Evolutionary conservation across 1,140 invertebrate genomes (phyloP).

Genomic region (Harpegnathos saltator): DNA sequence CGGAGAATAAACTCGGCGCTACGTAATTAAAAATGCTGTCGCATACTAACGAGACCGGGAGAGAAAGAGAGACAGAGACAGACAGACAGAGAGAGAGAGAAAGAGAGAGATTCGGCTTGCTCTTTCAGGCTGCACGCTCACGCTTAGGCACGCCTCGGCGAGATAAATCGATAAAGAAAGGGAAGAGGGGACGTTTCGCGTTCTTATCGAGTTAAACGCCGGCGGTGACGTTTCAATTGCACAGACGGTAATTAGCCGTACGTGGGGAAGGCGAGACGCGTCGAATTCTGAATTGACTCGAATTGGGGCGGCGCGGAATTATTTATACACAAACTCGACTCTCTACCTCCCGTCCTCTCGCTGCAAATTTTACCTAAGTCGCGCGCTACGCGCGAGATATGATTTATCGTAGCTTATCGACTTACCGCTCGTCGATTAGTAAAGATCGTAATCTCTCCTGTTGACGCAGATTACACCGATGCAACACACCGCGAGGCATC

Average conservation of each 20-base stretch:
- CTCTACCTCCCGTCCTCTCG: no score
- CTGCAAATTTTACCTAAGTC: no score
- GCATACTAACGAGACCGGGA: slow-evolving; percentile 18
- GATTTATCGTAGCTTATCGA: background rate
- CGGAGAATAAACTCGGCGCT: slow-evolving; percentile 23
- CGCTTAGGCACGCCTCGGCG: background rate
- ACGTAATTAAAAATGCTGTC: slow-evolving; percentile 44
- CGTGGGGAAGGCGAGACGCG: no score
- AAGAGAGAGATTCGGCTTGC: no score
- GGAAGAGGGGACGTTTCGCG: background rate
- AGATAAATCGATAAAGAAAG: background rate
- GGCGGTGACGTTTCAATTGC: background rate
- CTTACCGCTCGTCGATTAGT: slow-evolving; percentile 1
- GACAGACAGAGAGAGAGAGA: no score
- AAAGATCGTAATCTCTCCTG: slow-evolving; percentile 21
- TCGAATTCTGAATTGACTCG: background rate
- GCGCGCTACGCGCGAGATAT: background rate
- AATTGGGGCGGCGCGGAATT: no score
- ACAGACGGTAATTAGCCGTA: background rate
- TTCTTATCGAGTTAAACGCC: slow-evolving; percentile 27
- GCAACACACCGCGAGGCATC: background rate
- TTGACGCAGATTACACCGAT: slow-evolving; percentile 15
- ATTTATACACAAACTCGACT: no score
- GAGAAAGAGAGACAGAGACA: no score
- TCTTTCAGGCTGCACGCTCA: background rate